These are phyloP conservation scores for Neuroterus valhalla DNA, from an alignment of 1,140 invertebrate genomes.

Conservation along the genomic window DNA sequence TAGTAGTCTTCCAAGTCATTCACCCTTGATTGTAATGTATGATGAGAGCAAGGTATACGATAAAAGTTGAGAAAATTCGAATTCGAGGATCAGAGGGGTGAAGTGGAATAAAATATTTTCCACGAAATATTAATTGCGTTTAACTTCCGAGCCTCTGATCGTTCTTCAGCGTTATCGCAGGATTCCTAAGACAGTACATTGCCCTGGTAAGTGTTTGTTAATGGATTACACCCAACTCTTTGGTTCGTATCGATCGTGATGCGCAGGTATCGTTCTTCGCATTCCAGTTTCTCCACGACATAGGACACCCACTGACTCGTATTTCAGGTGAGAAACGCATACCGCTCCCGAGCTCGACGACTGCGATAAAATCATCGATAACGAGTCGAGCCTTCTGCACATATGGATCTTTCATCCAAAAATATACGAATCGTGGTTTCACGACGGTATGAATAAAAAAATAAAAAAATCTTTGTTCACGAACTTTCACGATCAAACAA, in stretches of 20 bases:
- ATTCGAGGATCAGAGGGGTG: background rate
- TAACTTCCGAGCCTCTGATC: constrained; percentile 2
- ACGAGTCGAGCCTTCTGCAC: constrained; percentile 46
- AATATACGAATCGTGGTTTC: background rate
- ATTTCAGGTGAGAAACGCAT: constrained; percentile 54
- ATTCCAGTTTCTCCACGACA: constrained; percentile 54
- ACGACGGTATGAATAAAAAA: background rate
- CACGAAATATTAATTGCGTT: constrained; percentile 20
- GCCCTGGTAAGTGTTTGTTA: constrained; percentile 10
- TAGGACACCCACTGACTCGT: constrained; percentile 51
- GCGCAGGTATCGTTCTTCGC: constrained; percentile 41
- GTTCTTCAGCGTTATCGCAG: constrained; percentile 24
- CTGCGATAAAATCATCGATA: constrained; percentile 56
- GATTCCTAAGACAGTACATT: constrained; percentile 28
- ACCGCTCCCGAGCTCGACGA: constrained; percentile 37
- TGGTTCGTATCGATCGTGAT: constrained; percentile 51
- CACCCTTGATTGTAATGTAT: background rate
- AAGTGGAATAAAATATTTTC: background rate
- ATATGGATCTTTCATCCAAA: constrained; percentile 50
- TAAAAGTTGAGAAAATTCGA: background rate
- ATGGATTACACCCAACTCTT: constrained; percentile 53
- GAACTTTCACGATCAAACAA: too few relatives aligned
- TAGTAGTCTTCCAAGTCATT: background rate
- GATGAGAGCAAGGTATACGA: background rate
- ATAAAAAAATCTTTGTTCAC: too few relatives aligned